Evolutionary conservation across 2,113 vertebrate genomes (phyloP).

Genomic region (Podarcis muralis): DNA sequence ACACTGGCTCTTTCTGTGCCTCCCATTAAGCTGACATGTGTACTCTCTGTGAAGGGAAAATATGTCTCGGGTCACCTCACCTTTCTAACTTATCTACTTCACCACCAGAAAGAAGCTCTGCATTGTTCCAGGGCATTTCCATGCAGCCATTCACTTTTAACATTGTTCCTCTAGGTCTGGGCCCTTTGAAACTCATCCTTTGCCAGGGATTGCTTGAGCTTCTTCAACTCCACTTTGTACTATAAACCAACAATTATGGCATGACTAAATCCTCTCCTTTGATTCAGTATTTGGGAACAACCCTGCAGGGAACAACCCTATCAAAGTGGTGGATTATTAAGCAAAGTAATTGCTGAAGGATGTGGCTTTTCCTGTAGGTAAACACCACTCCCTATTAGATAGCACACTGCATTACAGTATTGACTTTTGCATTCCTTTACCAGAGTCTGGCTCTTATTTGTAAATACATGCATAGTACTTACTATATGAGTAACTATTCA

Average conservation of each 20-base stretch:
- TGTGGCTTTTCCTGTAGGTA: conserved; percentile 66
- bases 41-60: background rate
- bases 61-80: background rate
- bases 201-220: background rate
- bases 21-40: background rate
- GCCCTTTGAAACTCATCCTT: background rate
- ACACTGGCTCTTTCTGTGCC: background rate
- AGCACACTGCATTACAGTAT: conserved; percentile 43
- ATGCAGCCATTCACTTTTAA: background rate
- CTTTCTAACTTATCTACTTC: background rate
- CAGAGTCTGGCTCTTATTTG: conserved; percentile 53
- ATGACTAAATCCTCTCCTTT: conserved; percentile 24
- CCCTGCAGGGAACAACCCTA: background rate
- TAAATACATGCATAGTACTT: conserved; percentile 3
- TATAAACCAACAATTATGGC: background rate
- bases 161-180: background rate
- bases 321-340: conserved; percentile 37
- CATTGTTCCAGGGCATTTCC: background rate
- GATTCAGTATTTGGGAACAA: conserved; percentile 32
- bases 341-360: conserved; percentile 63
- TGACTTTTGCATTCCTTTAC: conserved; percentile 63
- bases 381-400: conserved; percentile 53
- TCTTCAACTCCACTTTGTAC: background rate
- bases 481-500: conserved; percentile 29
- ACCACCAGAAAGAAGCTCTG: background rate